phyloP scores from a whole-genome alignment of 2,888 invertebrate species.

The Eupithecia vulgata region DNA sequence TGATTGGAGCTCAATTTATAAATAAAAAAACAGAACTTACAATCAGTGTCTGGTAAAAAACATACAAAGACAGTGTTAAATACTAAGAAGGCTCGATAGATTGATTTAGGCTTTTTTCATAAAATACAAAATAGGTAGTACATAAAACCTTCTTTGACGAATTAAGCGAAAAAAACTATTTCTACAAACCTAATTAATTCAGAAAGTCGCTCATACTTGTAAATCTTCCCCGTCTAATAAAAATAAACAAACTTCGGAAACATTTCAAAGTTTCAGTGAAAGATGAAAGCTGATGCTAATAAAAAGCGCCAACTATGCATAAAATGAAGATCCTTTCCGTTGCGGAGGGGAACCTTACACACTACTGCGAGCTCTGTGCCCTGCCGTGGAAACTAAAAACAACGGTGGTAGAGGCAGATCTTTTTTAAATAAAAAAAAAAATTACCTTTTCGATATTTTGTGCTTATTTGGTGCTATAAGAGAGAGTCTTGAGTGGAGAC shows the following conservation, averaged over 20 bases:
- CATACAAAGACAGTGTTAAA: background rate
- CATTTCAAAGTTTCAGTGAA: conserved; percentile 13
- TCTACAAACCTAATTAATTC: background rate
- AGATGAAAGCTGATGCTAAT: conserved; percentile 35
- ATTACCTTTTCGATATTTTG: too few relatives aligned
- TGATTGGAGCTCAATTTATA: background rate
- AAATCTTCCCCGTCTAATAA: background rate
- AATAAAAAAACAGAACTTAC: background rate
- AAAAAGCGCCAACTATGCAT: conserved; percentile 41
- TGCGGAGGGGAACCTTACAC: conserved; percentile 6
- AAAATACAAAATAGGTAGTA: background rate
- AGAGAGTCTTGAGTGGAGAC: too few relatives aligned
- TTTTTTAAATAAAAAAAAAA: too few relatives aligned
- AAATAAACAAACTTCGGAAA: conserved; percentile 1
- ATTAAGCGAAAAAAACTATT: background rate
- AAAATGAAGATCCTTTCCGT: conserved; percentile 41
- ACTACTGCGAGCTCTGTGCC: conserved; percentile 22
- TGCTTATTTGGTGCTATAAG: too few relatives aligned
- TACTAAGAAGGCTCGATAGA: background rate
- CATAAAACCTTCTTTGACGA: background rate
- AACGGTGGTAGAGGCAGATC: background rate
- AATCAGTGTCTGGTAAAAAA: background rate
- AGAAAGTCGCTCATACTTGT: background rate
- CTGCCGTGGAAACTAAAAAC: background rate
- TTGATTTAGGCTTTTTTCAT: background rate